Conservation (phyloP, 2,113 vertebrate species). For the Melanocharis versteri region DNA sequence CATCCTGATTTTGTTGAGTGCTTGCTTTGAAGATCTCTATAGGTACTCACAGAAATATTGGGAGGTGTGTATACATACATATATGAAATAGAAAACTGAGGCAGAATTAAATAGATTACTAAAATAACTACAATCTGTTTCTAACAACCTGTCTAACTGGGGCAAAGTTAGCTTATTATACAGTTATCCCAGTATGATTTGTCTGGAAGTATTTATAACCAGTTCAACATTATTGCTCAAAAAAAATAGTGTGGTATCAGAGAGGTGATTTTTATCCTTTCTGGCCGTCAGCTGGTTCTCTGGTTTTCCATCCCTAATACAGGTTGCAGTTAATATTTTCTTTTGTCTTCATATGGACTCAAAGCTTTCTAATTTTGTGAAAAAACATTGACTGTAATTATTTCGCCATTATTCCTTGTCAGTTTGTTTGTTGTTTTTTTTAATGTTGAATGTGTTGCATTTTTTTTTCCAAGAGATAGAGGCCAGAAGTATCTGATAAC, state of each 20-base stretch:
- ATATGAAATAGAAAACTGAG: background rate
- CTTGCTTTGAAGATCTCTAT: background rate
- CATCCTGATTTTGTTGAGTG: background rate
- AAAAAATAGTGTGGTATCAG: background rate
- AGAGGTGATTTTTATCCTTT: background rate
- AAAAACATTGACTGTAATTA: background rate
- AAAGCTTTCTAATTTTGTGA: background rate
- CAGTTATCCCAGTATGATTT: background rate
- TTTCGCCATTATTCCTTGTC: background rate
- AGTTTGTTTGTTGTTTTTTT: background rate
- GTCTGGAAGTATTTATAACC: background rate
- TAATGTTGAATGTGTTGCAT: background rate
- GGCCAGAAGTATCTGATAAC: background rate
- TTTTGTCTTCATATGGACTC: background rate
- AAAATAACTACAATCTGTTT: background rate
- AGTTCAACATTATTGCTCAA: background rate
- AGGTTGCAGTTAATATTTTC: background rate
- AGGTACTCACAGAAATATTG: background rate
- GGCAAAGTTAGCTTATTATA: background rate
- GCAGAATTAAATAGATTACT: background rate
- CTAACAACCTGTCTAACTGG: background rate
- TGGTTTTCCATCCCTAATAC: background rate
- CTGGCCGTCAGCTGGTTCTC: background rate
- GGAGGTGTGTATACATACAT: accelerated
- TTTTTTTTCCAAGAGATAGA: background rate